Evolutionary conservation across 1,140 invertebrate genomes (phyloP), one percentile per base, ranked within the genome.

Genomic region (Chrysopa pallens): DNA sequence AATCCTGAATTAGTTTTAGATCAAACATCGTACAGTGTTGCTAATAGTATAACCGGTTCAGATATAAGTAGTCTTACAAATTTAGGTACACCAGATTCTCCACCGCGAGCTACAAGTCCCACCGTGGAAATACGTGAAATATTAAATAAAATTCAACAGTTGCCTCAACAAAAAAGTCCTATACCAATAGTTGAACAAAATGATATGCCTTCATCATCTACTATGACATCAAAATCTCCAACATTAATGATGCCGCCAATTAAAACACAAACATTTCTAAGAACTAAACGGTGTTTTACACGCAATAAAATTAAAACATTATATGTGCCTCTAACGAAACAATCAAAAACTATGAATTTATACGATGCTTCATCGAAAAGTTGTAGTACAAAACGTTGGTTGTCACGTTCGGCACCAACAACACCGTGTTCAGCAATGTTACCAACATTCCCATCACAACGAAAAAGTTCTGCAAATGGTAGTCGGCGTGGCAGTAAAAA

Each of bases 31-130:
- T 35, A 39, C 29, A 56, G 55, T 17, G 53, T 58, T 9, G 50
- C 66, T 13, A 68, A 69, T 57, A 72, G 71, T 41, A 69, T 71
- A 51, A 76, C 72, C 12, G 68, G 69, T 6, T 78, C 75, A 4
- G 75, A 74, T 48, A 69, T 78, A 42, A 78, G 74, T 48, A 78
- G 75, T 57, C 54, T 78, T 48, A 72, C 71, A 5, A 71, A 69
- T 46, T 55, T 69, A 12, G 69, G 64, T 4, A 66, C 73, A 29
- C 74, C 73, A 13, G 75, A 76, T 48, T 85, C 81, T 1, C 80
- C 80, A 1, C 80, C 80, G 0, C 70, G 77, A 51, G 80, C 80
- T 8, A 84, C 79, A 7, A 82, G 78, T 52, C 80, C 80, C 2
- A 84, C 80, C 9, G 73, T 72, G 46, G 76, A 78, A 58, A 69